Conservation (phyloP, 1,140 invertebrate species). For the Platorchestia sp. region DNA sequence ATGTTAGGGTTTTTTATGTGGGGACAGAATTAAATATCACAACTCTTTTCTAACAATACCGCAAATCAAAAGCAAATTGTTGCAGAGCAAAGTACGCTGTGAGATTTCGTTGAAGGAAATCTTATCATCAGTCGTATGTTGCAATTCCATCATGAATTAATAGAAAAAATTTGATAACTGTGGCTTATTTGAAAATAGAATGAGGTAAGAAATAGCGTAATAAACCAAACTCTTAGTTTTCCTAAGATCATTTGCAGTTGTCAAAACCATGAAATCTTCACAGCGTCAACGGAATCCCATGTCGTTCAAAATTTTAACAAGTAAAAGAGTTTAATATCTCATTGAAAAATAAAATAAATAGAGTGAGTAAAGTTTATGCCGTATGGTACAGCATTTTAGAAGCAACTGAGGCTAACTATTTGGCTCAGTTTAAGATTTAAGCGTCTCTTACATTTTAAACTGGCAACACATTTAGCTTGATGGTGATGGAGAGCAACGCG, state of each 20-base stretch:
- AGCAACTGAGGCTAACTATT: too few relatives aligned
- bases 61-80: neutral
- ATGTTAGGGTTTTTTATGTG: neutral
- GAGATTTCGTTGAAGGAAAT: neutral
- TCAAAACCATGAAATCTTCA: neutral
- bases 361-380: too few relatives aligned
- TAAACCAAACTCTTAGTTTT: neutral
- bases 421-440: neutral
- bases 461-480: neutral
- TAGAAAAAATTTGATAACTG: neutral
- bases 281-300: neutral
- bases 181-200: neutral
- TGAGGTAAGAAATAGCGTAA: neutral
- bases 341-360: too few relatives aligned
- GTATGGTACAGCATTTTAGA: too few relatives aligned
- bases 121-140: neutral
- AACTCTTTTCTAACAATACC: too few relatives aligned
- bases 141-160: too few relatives aligned
- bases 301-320: neutral
- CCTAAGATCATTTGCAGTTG: neutral
- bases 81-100: neutral
- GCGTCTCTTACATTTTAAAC: neutral
- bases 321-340: too few relatives aligned
- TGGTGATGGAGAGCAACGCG: neutral
- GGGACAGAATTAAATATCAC: too few relatives aligned